Evolutionary conservation across 2,113 vertebrate genomes (phyloP), one percentile per base, ranked within the genome.

Genomic region (Peromyscus leucopus): DNA sequence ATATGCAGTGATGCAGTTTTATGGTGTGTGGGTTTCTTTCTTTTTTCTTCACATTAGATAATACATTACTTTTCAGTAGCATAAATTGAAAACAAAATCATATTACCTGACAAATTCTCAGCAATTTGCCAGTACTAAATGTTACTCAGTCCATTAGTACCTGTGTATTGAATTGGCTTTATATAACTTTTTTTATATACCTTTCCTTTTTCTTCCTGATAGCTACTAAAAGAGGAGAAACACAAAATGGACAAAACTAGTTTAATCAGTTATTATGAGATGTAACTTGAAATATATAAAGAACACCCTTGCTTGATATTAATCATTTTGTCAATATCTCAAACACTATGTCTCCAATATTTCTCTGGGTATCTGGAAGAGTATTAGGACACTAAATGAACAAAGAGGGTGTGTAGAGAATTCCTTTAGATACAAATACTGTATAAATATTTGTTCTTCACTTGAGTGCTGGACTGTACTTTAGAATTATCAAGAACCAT

Each of bases 31-130:
- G 79, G 46, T 0, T 24, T 76, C 80, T 96, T 89, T 84, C 55
- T 22, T 90, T 78, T 33, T 22, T 74, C 94, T 96, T 97, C 96
- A 91, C 94, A 97, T 98, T 98, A 97, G 95, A 96, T 87, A 94
- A 96, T 90, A 90, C 88, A 91, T 97, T 98, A 96, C 92, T 95
- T 98, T 97, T 95, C 86, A 42, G 97, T 93, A 91, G 83, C 92
- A 97, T 96, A 98, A 97, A 97, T 75, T 97, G 97, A 97, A 97
- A 98, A 97, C 97, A 98, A 98, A 97, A 97, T 95, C 91, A 87
- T 83, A 97, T 97, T 97, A 97, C 92, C 89, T 97, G 96, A 98
- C 96, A 98, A 96, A 97, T 97, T 97, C 96, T 97, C 83, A 97
- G 92, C 95, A 98, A 97, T 98, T 98, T 97, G 69, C 95, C 86